Conservation (phyloP, 2,113 vertebrate species). For the Prionailurus viverrinus region DNA sequence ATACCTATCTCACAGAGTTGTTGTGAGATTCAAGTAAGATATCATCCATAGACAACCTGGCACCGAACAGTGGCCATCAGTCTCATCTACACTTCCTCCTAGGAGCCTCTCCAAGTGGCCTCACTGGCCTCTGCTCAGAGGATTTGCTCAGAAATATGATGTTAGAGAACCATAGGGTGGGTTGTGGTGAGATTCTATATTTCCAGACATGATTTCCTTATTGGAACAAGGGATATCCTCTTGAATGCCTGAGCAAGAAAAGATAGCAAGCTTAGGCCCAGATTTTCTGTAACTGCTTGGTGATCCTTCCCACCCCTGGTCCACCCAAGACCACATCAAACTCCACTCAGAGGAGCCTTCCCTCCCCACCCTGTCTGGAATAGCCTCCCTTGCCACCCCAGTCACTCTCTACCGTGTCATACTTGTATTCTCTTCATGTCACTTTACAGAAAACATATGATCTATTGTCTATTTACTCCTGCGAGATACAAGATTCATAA, state of each 20-base stretch:
- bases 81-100: neutral
- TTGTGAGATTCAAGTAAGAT: neutral
- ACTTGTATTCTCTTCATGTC: neutral
- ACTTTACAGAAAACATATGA: neutral
- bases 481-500: neutral
- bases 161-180: neutral
- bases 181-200: neutral
- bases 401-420: neutral
- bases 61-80: accelerated
- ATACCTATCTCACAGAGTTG: neutral
- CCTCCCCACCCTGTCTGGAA: too few relatives aligned
- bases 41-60: neutral
- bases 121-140: neutral
- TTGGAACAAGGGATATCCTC: neutral
- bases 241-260: neutral
- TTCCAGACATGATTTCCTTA: neutral
- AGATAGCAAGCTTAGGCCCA: neutral
- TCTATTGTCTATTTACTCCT: neutral
- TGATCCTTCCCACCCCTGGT: too few relatives aligned
- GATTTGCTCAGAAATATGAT: neutral
- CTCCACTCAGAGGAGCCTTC: neutral
- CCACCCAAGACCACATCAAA: neutral
- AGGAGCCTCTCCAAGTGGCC: neutral
- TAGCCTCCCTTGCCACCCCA: too few relatives aligned
- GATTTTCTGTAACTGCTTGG: neutral